Conservation (phyloP, 37 sponge, comb jelly and placozoan species). For the Theonella swinhoei region DNA sequence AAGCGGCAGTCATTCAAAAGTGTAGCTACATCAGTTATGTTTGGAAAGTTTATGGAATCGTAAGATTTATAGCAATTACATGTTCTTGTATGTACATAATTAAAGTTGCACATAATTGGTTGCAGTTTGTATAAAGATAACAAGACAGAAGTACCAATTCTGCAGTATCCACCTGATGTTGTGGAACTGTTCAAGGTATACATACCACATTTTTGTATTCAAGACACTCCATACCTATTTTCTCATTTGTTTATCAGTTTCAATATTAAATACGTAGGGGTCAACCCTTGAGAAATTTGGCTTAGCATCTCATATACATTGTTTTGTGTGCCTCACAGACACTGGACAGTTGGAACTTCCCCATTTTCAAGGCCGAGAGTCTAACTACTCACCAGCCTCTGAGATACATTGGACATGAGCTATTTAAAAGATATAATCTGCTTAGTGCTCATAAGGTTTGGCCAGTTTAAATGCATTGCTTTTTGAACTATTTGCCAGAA, state of each 20-base stretch:
- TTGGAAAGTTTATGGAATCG: conserved; percentile 55
- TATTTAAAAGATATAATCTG: conserved; percentile 75
- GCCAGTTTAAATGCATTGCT: neutral
- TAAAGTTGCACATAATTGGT: neutral
- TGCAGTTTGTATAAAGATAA: conserved; percentile 23
- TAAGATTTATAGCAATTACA: neutral
- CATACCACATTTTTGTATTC: too few species aligned
- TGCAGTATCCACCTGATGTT: conserved; percentile 4
- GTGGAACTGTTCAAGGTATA: conserved; percentile 21
- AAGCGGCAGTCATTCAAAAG: conserved; percentile 38
- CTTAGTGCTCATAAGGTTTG: conserved; percentile 70
- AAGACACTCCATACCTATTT: too few species aligned
- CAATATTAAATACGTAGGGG: too few species aligned
- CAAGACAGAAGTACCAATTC: neutral
- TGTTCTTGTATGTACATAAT: neutral
- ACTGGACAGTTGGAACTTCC: conserved; percentile 74
- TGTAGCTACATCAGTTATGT: conserved; percentile 51
- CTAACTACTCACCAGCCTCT: conserved; percentile 66
- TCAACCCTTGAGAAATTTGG: neutral
- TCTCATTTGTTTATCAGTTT: too few species aligned
- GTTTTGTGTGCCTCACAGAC: conserved; percentile 1
- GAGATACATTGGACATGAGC: conserved; percentile 60
- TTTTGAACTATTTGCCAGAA: neutral
- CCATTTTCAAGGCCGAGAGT: conserved; percentile 63
- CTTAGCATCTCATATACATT: neutral